Base-by-base conservation (phyloP, 2,113 vertebrate species). In the Coracopsis vasa region DNA sequence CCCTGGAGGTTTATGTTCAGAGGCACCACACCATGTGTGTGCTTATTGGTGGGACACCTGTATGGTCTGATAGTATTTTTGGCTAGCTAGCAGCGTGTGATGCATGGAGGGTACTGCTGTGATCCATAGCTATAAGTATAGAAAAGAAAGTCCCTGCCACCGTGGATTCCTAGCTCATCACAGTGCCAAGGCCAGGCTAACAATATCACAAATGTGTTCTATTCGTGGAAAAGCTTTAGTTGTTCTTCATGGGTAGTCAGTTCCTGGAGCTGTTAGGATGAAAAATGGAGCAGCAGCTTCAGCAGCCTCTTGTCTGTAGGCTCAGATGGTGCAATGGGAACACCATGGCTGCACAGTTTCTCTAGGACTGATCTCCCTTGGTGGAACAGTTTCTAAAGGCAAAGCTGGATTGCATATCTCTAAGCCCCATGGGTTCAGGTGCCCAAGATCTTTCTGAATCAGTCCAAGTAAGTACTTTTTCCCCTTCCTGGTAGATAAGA, bases 281-380 rank as follows among this genome's bases (percentile, higher is more conserved):
- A 61, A 90, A 79, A 88, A 78, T 67, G 27, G 42, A 66, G 35
- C 0, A 0, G 51, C 61, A 71, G 47, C n/a, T 91, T 65, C 90
- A 93, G 33, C 61, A 74, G 78, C 29, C 47, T 60, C 11, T 47
- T 74, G 48, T 85, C 71, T 72, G 58, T 44, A 79, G 47, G 24
- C 20, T 75, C 3, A 1, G 41, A 61, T 8, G n/a, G 7, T 28
- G n/a, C 0, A 0, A n/a, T 0, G 2, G 66, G 78, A 67, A 31
- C 0, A 0, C 27, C 29, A 5, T 0, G 0, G 41, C 44, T 69
- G 47, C 3, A 2, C 9, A 14, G 0, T 78, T 95, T 72, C 61
- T 75, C 39, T 21, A 29, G 53, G 45, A 60, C 15, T 77, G 81
- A 79, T 20, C 21, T 58, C 25, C 18, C 31, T 47, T 13, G 17